phyloP scores from a whole-genome alignment of 2,113 vertebrate genomes.

The Peucedramus taeniatus region DNA sequence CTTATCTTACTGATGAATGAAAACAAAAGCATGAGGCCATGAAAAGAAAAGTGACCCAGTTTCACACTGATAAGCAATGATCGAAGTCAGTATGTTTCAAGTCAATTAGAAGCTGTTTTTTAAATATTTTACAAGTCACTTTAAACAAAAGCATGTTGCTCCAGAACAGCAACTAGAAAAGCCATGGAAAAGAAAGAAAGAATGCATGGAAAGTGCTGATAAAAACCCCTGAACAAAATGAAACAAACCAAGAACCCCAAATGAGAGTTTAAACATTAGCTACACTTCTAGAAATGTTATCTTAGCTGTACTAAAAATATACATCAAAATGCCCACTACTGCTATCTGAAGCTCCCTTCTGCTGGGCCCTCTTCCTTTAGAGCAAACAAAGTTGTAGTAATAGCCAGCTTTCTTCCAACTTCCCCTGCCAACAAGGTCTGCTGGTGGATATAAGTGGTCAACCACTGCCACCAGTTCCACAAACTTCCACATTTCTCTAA shows the following conservation, averaged over 20 bases:
- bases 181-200: neutral
- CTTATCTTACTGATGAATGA: neutral
- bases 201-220: neutral
- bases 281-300: neutral
- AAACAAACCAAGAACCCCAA: conserved; percentile 12
- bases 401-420: conserved; percentile 32
- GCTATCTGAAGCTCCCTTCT: conserved; percentile 57
- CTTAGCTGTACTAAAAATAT: conserved; percentile 11
- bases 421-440: conserved; percentile 3
- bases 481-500: neutral
- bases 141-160: neutral
- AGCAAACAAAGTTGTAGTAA: conserved; percentile 32
- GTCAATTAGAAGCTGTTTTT: neutral
- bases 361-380: conserved; percentile 46
- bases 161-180: neutral
- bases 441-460: neutral
- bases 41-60: neutral
- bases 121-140: neutral
- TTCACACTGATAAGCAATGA: neutral
- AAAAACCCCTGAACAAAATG: neutral
- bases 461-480: neutral
- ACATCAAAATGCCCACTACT: conserved; percentile 21
- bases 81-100: neutral
- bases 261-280: neutral
- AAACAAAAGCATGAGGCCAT: neutral